Evolutionary conservation across 2,888 invertebrate genomes (phyloP).

Genomic region (Octodonta nipae): DNA sequence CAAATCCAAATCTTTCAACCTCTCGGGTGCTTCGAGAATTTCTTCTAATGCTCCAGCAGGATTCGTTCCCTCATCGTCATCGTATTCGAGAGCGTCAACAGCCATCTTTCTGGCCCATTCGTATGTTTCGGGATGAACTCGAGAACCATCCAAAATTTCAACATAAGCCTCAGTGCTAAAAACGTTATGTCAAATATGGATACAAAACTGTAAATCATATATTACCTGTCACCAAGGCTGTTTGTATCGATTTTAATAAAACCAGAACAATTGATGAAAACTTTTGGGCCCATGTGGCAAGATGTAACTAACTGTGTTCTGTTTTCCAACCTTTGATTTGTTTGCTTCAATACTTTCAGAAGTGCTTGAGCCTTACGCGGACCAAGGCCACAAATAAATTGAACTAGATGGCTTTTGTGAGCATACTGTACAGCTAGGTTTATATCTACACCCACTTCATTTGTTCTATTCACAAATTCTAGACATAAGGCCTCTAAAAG

Average conservation of each 20-base stretch:
- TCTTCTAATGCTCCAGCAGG: slow-evolving; percentile 95
- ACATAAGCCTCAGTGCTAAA: slow-evolving; percentile 81
- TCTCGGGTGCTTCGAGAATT: slow-evolving; percentile 87
- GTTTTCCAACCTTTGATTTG: slow-evolving; percentile 84
- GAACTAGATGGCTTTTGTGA: slow-evolving; percentile 77
- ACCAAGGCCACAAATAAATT: slow-evolving; percentile 94
- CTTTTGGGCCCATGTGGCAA: slow-evolving; percentile 88
- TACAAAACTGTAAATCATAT: not conserved
- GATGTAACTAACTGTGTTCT: slow-evolving; percentile 88
- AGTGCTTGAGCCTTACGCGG: slow-evolving; percentile 84
- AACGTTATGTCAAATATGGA: slow-evolving; percentile 4
- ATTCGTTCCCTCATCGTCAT: slow-evolving; percentile 92
- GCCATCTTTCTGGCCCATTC: slow-evolving; percentile 99
- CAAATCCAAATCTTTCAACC: slow-evolving; percentile 87
- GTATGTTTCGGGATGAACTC: slow-evolving; percentile 98
- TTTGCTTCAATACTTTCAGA: slow-evolving; percentile 75
- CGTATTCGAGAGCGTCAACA: slow-evolving; percentile 95
- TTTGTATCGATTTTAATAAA: slow-evolving; percentile 98
- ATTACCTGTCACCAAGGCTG: slow-evolving; percentile 67
- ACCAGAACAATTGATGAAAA: slow-evolving; percentile 97
- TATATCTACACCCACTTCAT: slow-evolving; percentile 95
- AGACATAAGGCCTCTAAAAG: slow-evolving; percentile 70
- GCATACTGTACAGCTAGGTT: slow-evolving; percentile 83
- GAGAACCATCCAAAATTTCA: slow-evolving; percentile 89
- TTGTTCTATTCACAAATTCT: slow-evolving; percentile 88